Percentiles rank a stretch among this genome's conserved stretches.
Evolutionary conservation across 2,888 invertebrate genomes (phyloP).

Genomic region (Liodrosophila aerea): DNA sequence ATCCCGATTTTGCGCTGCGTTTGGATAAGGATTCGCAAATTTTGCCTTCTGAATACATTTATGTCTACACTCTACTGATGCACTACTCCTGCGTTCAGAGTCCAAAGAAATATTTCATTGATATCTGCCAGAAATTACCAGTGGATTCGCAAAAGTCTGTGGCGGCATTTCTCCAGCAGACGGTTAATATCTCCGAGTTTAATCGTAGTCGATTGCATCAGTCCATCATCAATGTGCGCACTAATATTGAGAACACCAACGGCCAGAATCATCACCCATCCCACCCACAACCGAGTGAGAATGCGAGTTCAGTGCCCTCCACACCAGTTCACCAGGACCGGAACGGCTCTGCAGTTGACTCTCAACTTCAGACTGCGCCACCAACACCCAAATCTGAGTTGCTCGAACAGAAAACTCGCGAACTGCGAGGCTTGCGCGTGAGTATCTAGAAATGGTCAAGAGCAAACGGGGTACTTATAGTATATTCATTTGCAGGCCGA

Average conservation of each 20-base stretch:
- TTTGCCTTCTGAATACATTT: constrained; percentile 74
- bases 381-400: constrained; percentile 62
- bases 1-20: constrained; percentile 71
- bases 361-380: constrained; percentile 14
- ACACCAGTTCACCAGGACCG: background rate
- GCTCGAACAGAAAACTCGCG: constrained; percentile 77
- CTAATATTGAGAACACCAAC: constrained; percentile 23
- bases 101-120: constrained; percentile 74
- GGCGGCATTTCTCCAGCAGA: constrained; percentile 71
- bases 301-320: background rate
- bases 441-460: constrained; percentile 15
- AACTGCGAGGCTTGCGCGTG: constrained; percentile 76
- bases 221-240: constrained; percentile 60
- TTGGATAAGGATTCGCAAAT: constrained; percentile 65
- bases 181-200: constrained; percentile 57
- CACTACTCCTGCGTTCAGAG: constrained; percentile 80
- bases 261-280: constrained; percentile 5
- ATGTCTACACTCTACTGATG: constrained; percentile 79
- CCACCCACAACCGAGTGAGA: background rate
- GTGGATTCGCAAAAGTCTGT: constrained; percentile 70
- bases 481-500: constrained; percentile 58
- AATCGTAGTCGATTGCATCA: constrained; percentile 65
- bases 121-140: constrained; percentile 74
- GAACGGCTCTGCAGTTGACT: too few relatives aligned
- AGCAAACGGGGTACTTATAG: background rate